Conservation (phyloP, 2,113 vertebrate species). For the Chlamydotis undulata region DNA sequence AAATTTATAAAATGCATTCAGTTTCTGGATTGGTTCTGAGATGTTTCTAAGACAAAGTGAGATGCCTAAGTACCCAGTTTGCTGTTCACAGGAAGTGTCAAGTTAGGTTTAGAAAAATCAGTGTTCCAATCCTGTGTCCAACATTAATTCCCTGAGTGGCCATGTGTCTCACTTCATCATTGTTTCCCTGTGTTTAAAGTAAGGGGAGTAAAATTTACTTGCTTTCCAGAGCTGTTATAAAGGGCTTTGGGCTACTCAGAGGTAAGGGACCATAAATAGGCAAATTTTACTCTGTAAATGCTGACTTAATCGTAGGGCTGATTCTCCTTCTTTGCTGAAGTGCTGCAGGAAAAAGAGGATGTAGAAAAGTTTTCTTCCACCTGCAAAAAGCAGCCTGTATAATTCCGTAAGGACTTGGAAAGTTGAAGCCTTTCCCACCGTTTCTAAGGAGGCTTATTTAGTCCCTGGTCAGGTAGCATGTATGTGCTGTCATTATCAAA, state of each 20-base stretch:
- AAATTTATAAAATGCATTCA: neutral
- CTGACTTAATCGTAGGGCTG: neutral
- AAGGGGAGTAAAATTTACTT: slow-evolving; percentile 11
- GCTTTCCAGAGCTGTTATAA: neutral
- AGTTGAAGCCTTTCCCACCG: neutral
- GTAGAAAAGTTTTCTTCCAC: neutral
- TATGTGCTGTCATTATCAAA: neutral
- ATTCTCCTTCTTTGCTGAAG: neutral
- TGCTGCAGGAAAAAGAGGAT: neutral
- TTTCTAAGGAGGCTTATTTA: neutral
- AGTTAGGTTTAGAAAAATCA: neutral
- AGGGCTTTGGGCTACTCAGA: neutral
- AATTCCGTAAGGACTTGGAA: neutral
- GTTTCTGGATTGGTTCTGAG: neutral
- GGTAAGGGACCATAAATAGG: neutral
- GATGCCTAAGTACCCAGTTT: neutral
- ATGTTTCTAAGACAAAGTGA: neutral
- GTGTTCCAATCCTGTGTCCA: neutral
- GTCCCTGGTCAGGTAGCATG: neutral
- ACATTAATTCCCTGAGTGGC: neutral
- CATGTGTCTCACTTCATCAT: neutral
- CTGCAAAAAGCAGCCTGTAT: neutral
- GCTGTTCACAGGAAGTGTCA: neutral
- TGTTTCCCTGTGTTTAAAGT: neutral
- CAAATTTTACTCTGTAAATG: neutral